Conservation (phyloP, 92 coral and sea anemone genomes). For the Phenganax stokvisi region DNA sequence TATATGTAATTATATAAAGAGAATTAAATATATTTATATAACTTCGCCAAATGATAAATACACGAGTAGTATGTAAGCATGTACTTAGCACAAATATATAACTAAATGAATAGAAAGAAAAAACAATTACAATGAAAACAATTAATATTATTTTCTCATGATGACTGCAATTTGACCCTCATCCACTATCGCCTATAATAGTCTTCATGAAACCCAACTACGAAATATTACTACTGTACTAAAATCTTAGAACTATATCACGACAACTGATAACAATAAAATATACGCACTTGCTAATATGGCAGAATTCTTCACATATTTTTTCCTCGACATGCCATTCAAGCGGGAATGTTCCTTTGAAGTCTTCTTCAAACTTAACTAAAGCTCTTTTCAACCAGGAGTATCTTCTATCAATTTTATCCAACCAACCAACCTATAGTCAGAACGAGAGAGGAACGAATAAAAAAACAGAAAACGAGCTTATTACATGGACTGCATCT, state of each 20-base stretch:
- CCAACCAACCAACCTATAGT: slow-evolving; percentile 91
- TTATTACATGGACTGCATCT: too few species aligned
- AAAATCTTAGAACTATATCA: too few species aligned
- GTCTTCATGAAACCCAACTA: too few species aligned
- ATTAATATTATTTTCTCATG: too few species aligned
- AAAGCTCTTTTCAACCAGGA: slow-evolving; percentile 97
- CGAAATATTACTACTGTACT: too few species aligned
- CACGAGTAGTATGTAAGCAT: neutral
- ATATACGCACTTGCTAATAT: slow-evolving; percentile 66
- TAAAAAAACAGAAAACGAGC: too few species aligned
- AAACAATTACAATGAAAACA: too few species aligned
- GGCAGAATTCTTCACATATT: slow-evolving; percentile 90
- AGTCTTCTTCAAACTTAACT: slow-evolving; percentile 91
- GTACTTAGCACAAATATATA: neutral
- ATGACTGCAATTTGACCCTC: too few species aligned
- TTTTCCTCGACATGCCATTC: slow-evolving; percentile 96
- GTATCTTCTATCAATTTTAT: slow-evolving; percentile 90
- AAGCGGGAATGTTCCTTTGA: slow-evolving; percentile 85
- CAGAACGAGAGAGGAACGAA: neutral
- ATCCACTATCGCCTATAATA: too few species aligned
- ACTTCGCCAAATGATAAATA: too few species aligned
- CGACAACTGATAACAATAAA: neutral
- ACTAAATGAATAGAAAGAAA: too few species aligned
- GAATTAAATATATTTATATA: neutral
- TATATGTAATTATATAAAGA: too few species aligned